phyloP scores from a whole-genome alignment of 2,888 invertebrate species.

The Branchellion lobata region DNA sequence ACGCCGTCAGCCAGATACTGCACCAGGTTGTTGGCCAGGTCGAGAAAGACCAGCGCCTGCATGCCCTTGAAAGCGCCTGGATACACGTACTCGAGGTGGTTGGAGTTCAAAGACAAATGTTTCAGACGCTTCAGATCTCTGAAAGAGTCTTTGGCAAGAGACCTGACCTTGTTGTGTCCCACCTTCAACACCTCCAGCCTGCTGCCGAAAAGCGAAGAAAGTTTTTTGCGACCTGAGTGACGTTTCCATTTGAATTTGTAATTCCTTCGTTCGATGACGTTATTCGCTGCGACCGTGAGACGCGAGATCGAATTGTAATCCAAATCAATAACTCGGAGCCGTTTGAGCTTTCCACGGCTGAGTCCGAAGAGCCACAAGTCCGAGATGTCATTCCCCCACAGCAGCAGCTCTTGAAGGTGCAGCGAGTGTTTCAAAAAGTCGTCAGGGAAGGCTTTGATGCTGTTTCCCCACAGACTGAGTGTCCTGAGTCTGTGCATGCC shows the following conservation, averaged over 20 bases:
- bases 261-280: neutral
- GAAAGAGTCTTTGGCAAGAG: constrained; percentile 44
- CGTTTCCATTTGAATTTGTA: neutral
- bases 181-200: constrained; percentile 47
- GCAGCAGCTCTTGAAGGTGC: constrained; percentile 44
- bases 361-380: constrained; percentile 43
- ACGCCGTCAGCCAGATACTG: constrained; percentile 47
- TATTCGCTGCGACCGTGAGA: neutral
- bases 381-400: constrained; percentile 49
- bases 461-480: constrained; percentile 49
- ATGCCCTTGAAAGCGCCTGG: constrained; percentile 48
- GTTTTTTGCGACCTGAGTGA: constrained; percentile 37
- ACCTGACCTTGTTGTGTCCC: constrained; percentile 46
- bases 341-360: neutral
- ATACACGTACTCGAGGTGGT: constrained; percentile 48
- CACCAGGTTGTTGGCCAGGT: constrained; percentile 49
- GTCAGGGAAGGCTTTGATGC: constrained; percentile 41
- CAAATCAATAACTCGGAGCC: constrained; percentile 43
- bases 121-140: constrained; percentile 47
- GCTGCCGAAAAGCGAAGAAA: constrained; percentile 39
- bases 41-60: constrained; percentile 44
- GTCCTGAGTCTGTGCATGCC: constrained; percentile 44
- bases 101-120: constrained; percentile 48
- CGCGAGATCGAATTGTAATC: constrained; percentile 37
- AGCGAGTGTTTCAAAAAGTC: constrained; percentile 42